Conservation (phyloP, 2,888 invertebrate genomes). For the Eumerus sabulonum region DNA sequence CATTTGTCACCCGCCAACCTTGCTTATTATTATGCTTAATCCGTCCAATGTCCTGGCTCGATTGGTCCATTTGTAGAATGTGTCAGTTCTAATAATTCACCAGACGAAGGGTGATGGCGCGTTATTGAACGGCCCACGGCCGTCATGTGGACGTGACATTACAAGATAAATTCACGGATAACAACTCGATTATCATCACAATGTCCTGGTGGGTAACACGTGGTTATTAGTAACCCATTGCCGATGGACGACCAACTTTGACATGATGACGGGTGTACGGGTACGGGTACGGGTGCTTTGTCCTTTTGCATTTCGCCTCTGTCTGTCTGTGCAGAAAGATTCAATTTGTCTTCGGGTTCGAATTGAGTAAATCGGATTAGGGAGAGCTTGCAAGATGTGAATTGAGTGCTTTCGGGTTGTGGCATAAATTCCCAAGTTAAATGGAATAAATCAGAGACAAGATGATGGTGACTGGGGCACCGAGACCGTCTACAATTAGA, state of each 20-base stretch:
- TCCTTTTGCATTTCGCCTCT: constrained; percentile 10
- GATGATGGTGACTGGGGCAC: too few species aligned
- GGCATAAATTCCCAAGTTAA: not conserved
- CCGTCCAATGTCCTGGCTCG: constrained; percentile 19
- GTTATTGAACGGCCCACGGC: not conserved
- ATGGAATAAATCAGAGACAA: not conserved
- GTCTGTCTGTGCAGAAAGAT: constrained; percentile 5
- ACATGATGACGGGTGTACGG: constrained; percentile 18
- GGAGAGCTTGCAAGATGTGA: not conserved
- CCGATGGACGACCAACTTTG: constrained; percentile 22
- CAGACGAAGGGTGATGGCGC: not conserved
- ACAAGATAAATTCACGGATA: constrained; percentile 33
- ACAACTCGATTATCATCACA: constrained; percentile 49
- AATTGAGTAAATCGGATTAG: not conserved
- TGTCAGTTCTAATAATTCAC: constrained; percentile 43
- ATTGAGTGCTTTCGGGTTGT: too few species aligned
- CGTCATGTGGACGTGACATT: constrained; percentile 36
- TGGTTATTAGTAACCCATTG: constrained; percentile 51
- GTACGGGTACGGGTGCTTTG: not conserved
- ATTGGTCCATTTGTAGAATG: constrained; percentile 11
- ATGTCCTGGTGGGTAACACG: constrained; percentile 46
- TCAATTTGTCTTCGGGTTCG: constrained; percentile 2
- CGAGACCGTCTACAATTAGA: too few species aligned
- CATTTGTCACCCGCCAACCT: constrained; percentile 58
- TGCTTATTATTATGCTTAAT: constrained; percentile 31